These are phyloP conservation scores for Pogoniulus pusillus DNA, from an alignment of 2,797 vertebrate species.

Conservation along the genomic window DNA sequence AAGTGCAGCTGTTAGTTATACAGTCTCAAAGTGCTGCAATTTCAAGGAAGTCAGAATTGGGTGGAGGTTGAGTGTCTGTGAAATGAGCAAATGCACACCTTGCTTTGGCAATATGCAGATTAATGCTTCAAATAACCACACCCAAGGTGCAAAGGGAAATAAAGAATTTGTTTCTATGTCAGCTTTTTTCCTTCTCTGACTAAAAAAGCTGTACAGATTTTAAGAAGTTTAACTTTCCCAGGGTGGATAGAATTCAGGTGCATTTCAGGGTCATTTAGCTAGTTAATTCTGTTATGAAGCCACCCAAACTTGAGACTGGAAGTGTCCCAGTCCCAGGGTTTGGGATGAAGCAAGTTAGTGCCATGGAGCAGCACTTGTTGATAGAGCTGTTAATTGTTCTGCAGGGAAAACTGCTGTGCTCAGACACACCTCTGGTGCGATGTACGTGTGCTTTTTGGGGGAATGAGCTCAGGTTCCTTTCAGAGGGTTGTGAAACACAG, in stretches of 20 bases:
- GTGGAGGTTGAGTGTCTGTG: not conserved
- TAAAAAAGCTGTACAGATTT: not conserved
- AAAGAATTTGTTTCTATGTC: not conserved
- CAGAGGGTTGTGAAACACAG: not conserved
- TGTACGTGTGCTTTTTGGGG: fast-evolving
- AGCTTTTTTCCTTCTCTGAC: not conserved
- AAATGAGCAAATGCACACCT: not conserved
- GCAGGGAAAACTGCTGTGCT: not conserved
- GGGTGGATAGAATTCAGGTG: not conserved
- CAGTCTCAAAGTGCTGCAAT: not conserved
- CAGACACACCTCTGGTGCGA: not conserved
- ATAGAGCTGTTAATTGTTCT: not conserved
- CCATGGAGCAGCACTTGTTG: not conserved
- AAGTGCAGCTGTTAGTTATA: not conserved
- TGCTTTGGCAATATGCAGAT: not conserved
- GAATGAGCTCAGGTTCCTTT: not conserved
- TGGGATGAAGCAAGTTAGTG: not conserved
- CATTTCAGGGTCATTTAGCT: not conserved
- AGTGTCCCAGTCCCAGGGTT: not conserved
- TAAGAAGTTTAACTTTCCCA: not conserved
- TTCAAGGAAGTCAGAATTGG: not conserved
- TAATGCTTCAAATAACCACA: not conserved
- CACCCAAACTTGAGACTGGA: not conserved
- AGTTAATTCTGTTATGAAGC: not conserved
- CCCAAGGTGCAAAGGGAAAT: not conserved